These are phyloP conservation scores for Sminthurides aquaticus DNA, from an alignment of 2,888 invertebrate genomes.

Conservation along the genomic window DNA sequence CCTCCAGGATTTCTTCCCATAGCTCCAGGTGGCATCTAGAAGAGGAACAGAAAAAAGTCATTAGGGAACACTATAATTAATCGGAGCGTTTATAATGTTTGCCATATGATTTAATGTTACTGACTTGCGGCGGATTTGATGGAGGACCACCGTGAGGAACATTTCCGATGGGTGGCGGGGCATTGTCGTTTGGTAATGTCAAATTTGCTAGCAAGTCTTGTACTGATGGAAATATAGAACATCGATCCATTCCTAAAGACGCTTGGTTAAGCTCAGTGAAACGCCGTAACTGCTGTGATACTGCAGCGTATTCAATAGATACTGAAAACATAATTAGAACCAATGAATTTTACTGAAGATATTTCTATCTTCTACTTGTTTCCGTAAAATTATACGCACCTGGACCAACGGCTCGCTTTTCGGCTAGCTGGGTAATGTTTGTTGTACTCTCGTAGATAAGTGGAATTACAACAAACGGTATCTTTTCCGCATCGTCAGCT, in stretches of 20 bases:
- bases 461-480: constrained; percentile 69
- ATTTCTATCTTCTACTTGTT: background rate
- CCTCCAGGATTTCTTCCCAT: background rate
- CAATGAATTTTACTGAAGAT: background rate
- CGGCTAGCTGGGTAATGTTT: constrained; percentile 79
- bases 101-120: constrained; percentile 17
- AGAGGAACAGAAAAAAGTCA: background rate
- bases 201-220: constrained; percentile 79
- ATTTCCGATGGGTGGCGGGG: constrained; percentile 42
- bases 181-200: constrained; percentile 68
- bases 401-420: constrained; percentile 57
- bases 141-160: constrained; percentile 45
- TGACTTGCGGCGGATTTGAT: constrained; percentile 30
- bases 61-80: background rate
- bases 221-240: constrained; percentile 84
- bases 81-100: background rate
- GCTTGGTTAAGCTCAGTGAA: constrained; percentile 64
- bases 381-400: constrained; percentile 24
- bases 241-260: constrained; percentile 57
- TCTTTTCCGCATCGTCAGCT: constrained; percentile 36
- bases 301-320: constrained; percentile 49
- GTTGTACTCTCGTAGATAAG: constrained; percentile 80
- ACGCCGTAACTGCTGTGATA: constrained; percentile 58
- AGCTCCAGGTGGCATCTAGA: constrained; percentile 1
- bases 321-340: constrained; percentile 19